A percentile compares a stretch with the other conserved stretches of the same genome.
Evolutionary conservation across 2,888 invertebrate species (phyloP).

Genomic region (Chironomus tentans): DNA sequence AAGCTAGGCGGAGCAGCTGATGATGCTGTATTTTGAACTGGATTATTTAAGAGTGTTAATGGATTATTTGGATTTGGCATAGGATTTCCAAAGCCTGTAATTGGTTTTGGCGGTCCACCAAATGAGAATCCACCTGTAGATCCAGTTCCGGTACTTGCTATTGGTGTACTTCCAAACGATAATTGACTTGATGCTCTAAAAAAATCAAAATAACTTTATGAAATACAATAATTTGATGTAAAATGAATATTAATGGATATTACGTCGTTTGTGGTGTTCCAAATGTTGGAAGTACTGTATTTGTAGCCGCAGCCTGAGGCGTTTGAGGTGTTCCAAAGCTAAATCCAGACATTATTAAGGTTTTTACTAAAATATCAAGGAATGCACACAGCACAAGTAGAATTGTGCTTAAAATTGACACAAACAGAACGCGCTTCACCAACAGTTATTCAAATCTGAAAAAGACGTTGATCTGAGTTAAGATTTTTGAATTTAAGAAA

Average conservation of each 20-base stretch:
- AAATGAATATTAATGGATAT: too few relatives aligned
- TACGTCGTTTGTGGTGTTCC: conserved; percentile 27
- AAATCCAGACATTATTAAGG: conserved; percentile 28
- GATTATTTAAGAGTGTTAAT: not conserved
- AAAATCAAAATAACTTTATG: conserved; percentile 19
- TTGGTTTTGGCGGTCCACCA: conserved; percentile 8
- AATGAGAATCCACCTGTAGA: conserved; percentile 28
- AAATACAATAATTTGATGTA: not conserved
- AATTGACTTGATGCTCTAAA: conserved; percentile 23
- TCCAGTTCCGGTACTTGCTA: not conserved
- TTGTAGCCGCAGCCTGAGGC: conserved; percentile 30
- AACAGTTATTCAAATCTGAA: too few relatives aligned
- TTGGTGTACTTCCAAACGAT: not conserved
- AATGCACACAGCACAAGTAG: too few relatives aligned
- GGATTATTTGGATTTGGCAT: conserved; percentile 24
- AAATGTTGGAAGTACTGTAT: conserved; percentile 26
- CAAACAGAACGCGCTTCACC: too few relatives aligned
- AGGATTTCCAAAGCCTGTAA: not conserved
- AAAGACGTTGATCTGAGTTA: too few relatives aligned
- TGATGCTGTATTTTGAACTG: not conserved
- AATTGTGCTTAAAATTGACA: too few relatives aligned
- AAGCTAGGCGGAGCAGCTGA: not conserved
- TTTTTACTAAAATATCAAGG: not conserved
- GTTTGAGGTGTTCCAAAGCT: conserved; percentile 33
- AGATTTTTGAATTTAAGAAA: too few relatives aligned